Percentiles rank a stretch among this genome's conserved stretches.
Evolutionary conservation across 2,888 invertebrate genomes (phyloP).

Genomic region (Polymixis lichenea): DNA sequence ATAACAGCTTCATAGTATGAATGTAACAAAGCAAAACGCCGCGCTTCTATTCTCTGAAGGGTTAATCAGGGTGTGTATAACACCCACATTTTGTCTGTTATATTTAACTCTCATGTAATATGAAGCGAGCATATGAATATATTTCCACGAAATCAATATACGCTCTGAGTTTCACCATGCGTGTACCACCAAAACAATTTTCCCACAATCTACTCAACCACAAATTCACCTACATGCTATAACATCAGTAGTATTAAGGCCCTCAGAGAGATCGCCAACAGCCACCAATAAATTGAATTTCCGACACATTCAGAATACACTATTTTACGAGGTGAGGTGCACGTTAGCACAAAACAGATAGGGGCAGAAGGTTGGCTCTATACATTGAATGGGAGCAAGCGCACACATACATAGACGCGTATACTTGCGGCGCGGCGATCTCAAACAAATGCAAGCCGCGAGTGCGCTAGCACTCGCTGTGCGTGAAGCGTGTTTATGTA

Average conservation of each 20-base stretch:
- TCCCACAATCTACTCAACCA: conserved; percentile 9
- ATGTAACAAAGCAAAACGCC: not conserved
- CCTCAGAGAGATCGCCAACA: conserved; percentile 34
- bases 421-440: not conserved
- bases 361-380: not conserved
- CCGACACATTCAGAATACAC: conserved; percentile 31
- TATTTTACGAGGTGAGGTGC: conserved; percentile 41
- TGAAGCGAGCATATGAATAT: not conserved
- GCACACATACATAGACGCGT: too few species aligned
- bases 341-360: conserved; percentile 5
- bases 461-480: not conserved
- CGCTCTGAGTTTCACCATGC: conserved; percentile 3
- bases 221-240: conserved; percentile 21
- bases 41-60: too few species aligned
- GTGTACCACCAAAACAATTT: not conserved
- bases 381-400: not conserved
- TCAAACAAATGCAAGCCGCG: not conserved
- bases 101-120: not conserved
- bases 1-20: not conserved
- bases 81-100: not conserved
- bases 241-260: conserved; percentile 15
- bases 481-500: not conserved
- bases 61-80: not conserved
- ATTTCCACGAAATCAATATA: conserved; percentile 6
- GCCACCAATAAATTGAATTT: conserved; percentile 46